These are phyloP conservation scores for Erinaceus europaeus DNA, from an alignment of 2,113 vertebrate species.

Conservation along the genomic window DNA sequence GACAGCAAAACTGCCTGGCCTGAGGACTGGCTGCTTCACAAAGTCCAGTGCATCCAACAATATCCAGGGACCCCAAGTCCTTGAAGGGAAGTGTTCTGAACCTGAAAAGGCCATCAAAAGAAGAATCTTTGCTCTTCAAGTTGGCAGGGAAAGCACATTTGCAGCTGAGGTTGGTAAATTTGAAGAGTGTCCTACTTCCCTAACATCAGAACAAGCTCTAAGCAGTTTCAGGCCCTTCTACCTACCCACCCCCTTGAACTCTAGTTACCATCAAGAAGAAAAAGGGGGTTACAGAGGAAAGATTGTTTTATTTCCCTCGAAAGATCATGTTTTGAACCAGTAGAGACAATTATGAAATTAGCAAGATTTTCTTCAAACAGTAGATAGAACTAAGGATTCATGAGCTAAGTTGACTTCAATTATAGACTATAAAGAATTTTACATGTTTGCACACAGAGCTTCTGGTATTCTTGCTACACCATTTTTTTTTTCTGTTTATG, in stretches of 20 bases:
- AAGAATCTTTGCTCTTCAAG: too few species aligned
- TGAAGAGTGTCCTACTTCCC: neutral
- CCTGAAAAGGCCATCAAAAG: neutral
- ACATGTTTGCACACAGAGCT: neutral
- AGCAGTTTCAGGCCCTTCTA: too few species aligned
- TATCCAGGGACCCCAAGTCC: neutral
- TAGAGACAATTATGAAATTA: neutral
- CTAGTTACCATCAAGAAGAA: neutral
- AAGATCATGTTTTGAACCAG: neutral
- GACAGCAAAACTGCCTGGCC: neutral
- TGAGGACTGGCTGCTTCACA: neutral
- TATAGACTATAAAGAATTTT: neutral
- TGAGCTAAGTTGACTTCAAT: neutral
- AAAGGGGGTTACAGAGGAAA: neutral
- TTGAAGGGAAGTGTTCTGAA: neutral
- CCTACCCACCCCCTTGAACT: neutral
- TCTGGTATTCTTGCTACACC: conserved; percentile 3
- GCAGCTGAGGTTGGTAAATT: neutral
- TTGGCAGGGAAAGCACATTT: too few species aligned
- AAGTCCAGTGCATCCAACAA: neutral
- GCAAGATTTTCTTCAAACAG: neutral
- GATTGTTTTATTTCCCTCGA: neutral
- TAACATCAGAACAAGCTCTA: neutral
- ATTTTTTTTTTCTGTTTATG: conserved; percentile 41
- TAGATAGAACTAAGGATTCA: neutral